Percentiles rank a stretch among this genome's conserved stretches.
Evolutionary conservation across 2,113 vertebrate species (phyloP).

Genomic region (Plotosus lineatus): DNA sequence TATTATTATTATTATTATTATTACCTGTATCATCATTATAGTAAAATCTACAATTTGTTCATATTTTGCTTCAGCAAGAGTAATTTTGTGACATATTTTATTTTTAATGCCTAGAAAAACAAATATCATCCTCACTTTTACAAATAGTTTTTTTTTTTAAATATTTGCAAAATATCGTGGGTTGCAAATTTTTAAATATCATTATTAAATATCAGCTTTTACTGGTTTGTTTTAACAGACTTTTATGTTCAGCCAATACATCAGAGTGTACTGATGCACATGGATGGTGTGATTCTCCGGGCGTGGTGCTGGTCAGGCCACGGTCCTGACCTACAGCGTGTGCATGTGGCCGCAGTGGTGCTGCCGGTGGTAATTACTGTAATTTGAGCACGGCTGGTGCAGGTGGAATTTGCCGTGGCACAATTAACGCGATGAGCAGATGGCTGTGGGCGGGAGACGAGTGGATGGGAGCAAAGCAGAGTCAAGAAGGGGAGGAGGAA

Average conservation of each 20-base stretch:
- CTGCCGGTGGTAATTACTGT: conserved; percentile 72
- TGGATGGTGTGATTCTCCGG: neutral
- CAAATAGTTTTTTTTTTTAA: neutral
- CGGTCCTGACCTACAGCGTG: conserved; percentile 35
- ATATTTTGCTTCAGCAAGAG: no score
- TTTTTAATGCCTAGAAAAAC: neutral
- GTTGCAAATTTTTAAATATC: neutral
- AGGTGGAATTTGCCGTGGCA: conserved; percentile 77
- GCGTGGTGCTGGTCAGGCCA: neutral
- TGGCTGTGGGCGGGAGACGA: conserved; percentile 73
- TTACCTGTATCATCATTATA: no score
- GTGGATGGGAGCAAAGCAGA: conserved; percentile 58
- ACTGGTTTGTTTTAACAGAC: neutral
- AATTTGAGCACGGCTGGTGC: conserved; percentile 74
- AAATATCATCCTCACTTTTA: no score
- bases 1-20: no score
- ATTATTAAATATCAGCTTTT: neutral
- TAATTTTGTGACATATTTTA: no score
- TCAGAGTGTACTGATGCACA: neutral
- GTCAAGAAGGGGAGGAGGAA: conserved; percentile 12
- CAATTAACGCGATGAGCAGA: conserved; percentile 79
- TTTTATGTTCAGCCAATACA: neutral
- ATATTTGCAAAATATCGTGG: neutral
- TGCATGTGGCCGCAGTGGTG: conserved; percentile 31
- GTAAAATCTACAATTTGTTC: neutral